A percentile compares a stretch with the other conserved stretches of the same genome.
These are phyloP conservation scores for Nannospalax galili DNA, from an alignment of 2,113 vertebrate genomes.

Conservation along the genomic window DNA sequence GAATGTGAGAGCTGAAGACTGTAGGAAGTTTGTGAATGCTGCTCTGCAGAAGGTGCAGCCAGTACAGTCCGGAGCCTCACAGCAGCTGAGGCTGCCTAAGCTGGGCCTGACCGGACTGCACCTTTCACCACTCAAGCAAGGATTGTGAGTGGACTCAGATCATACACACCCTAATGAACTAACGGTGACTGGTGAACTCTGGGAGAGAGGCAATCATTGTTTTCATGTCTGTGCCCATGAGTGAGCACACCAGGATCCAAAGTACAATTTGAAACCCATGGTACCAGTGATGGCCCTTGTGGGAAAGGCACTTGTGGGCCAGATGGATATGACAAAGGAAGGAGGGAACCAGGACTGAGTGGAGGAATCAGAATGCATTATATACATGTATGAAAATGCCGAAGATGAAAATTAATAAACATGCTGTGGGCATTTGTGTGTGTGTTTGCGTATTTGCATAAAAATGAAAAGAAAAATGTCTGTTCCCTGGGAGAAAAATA, in stretches of 20 bases:
- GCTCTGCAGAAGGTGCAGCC: neutral
- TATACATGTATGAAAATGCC: neutral
- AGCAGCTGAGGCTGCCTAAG: neutral
- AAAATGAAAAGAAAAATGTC: neutral
- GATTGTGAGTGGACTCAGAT: neutral
- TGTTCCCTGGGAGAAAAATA: neutral
- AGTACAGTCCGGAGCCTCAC: neutral
- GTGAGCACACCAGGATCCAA: neutral
- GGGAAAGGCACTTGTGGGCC: neutral
- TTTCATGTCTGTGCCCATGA: accelerated
- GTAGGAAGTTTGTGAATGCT: neutral
- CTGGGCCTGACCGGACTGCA: neutral
- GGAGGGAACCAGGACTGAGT: accelerated
- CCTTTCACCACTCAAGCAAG: neutral
- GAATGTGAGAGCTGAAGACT: neutral
- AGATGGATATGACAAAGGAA: neutral
- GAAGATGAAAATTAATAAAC: neutral
- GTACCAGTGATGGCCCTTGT: neutral
- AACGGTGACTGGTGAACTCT: neutral
- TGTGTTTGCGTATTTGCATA: neutral
- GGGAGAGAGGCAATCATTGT: neutral
- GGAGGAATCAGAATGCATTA: neutral
- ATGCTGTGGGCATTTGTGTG: neutral
- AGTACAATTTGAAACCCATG: neutral
- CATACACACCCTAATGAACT: neutral